Base-by-base conservation (phyloP, 2,888 invertebrate genomes). In the Conops quadrifasciatus region DNA sequence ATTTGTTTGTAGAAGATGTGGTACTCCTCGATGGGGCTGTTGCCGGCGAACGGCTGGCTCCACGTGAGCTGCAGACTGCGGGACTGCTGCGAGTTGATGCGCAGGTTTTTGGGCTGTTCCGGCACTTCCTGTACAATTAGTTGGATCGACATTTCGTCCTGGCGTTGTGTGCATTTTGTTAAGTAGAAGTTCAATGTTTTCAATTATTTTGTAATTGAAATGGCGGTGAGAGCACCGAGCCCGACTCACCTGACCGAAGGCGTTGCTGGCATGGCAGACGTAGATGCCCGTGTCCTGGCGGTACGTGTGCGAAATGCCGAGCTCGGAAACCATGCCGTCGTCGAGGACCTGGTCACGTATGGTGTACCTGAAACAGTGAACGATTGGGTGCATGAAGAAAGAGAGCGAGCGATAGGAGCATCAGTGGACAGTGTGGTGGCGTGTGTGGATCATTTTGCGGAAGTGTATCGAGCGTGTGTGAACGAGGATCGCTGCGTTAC, bases 81-180 rank as follows among this genome's bases (percentile, higher is more conserved):
- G 71, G 95, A 94, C 79, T 93, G 92, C 81, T 94, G 94, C 76
- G 95, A 94, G 80, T 93, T 91, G 66, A 95, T 92, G 77, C 93
- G 89, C 75, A 96, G 91, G 82, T 94, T 94, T 82, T 92, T 91
- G 3, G 96, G 96, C 84, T 94, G 91, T 85, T 96, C 96, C 1
- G 96, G 96, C 56, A 93, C 93, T 88, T 96, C 92, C 88, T 96
- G 94, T 36, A 97, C 94, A 67, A 95, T 92, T 73, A 97, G 89
- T 82, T 95, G 94, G 83, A 96, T 94, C 67, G 93, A 91, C 91
- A 95, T 94, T 85, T 94, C 93, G 80, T 96, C 96, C 87, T 74
- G 82, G 65, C 24, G 66, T 36, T n/a, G 43, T 30, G 24, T 63
- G 62, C 36, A 67, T 36, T 28, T 53, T 51, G 28, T 36, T 36